Evolutionary conservation across 2,113 vertebrate species (phyloP), one percentile per base, ranked within the genome.

Genomic region (Hippocampus mohnikei): DNA sequence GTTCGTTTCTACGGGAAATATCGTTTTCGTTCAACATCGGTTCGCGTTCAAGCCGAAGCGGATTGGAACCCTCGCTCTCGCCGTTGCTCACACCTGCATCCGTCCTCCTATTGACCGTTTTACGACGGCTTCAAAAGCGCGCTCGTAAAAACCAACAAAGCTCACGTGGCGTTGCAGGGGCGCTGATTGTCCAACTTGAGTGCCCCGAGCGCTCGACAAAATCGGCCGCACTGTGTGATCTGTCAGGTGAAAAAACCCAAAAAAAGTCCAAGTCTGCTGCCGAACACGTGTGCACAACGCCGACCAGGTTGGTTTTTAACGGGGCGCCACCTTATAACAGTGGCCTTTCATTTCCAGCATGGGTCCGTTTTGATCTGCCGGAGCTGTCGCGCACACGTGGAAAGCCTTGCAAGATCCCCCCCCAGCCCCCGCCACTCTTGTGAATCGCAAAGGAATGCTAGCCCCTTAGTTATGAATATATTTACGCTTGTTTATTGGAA

Each of bases 401-500:
- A 58, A 59, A 67, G 16, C 68, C 67, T 61, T 48, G 83, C 61
- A 64, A 58, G 75, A 76, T 77, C 67, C 67, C 83, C 55, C 66
- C 46, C 5, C 1, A 2, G 0, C 5, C 33, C 33, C 5, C 33
- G 1, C 27, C 27, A 2, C 4, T 33, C 4, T 33, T 33, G 58
- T 58, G 71, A 70, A 68, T 71, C 16, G 33, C 33, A 33, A 33
- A 33, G 33, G 33, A 81, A 58, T 58, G 68, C 74, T 74, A 68
- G 72, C 75, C 58, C 73, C 73, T 77, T 68, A 78, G 66, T 82
- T 78, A 75, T 74, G 63, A 84, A 90, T 82, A 80, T 56, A 83
- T 84, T 84, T 52, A 78, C 33, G 60, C 70, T 75, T 82, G 75
- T 82, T 86, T 81, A 80, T 85, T 75, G 40, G 61, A 83, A 83